These are phyloP conservation scores for Rotaria macrura DNA, from an alignment of 2,888 invertebrate genomes.

Conservation along the genomic window DNA sequence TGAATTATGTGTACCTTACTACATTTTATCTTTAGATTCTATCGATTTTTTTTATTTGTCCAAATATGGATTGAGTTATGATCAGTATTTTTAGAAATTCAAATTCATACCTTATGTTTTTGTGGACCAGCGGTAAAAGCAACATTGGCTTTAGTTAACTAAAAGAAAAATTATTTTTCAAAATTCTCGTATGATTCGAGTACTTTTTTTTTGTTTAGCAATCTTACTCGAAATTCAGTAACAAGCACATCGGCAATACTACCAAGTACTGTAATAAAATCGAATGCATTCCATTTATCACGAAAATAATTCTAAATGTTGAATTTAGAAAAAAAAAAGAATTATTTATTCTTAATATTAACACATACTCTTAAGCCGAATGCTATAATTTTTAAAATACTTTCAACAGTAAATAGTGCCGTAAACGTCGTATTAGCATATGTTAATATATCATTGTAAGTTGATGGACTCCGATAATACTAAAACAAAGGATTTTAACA, in stretches of 20 bases:
- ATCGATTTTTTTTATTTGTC: too few species aligned
- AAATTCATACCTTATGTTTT: not conserved
- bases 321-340: not conserved
- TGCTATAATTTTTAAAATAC: constrained; percentile 96
- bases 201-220: not conserved
- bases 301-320: constrained; percentile 88
- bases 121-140: not conserved
- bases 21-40: too few species aligned
- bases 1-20: too few species aligned
- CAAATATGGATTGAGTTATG: too few species aligned
- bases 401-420: constrained; percentile 98
- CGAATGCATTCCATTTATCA: constrained; percentile 99
- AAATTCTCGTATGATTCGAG: too few species aligned
- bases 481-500: not conserved
- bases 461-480: constrained; percentile 26
- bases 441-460: constrained; percentile 63
- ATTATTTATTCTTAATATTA: not conserved
- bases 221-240: constrained; percentile 83
- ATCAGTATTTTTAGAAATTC: too few species aligned
- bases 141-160: not conserved
- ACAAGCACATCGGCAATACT: constrained; percentile 98
- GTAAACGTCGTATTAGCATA: constrained; percentile 99
- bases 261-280: constrained; percentile 98
- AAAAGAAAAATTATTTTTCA: not conserved
- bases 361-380: constrained; percentile 86